Base-by-base conservation (phyloP, 2,113 vertebrate genomes). In the Pelvicachromis taeniatus region DNA sequence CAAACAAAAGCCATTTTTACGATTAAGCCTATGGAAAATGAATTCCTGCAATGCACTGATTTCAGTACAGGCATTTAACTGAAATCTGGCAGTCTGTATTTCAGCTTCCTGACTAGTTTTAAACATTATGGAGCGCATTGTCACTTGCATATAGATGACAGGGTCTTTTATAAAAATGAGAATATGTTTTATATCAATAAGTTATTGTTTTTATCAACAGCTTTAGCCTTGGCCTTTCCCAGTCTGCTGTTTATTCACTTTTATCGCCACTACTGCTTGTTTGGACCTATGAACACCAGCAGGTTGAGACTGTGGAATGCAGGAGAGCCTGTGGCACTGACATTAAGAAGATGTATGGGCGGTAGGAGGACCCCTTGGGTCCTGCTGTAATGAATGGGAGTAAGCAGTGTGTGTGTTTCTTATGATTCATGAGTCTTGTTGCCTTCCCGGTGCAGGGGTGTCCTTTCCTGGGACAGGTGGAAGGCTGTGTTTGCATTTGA, bases 381-480 rank as follows among this genome's bases (percentile, higher is more conserved):
- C 5, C 63, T 29, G 77, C 73, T 89, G 68, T 91, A 90, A 92
- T 89, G 86, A 94, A 95, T 92, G 88, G 75, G 81, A 58, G 80
- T 85, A 80, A 91, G 88, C 55, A 77, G 54, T 87, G 78, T 89
- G 68, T 89, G 79, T 90, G 80, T 84, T 80, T 92, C 19, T 91
- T 50, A 89, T 85, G 91, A 95, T 94, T 89, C 86, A 92, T 88
- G 73, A 73, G 59, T 89, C 52, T 85, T 13, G 26, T 81, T 59
- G 9, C 17, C 79, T 56, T 77, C 9, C 73, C 21, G 82, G 23
- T 54, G 78, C 80, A 50, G 12, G 9, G 29, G 42, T 75, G 70
- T 75, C 45, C 45, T 50, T 75, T 75, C 70, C 45, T 75, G 70
- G 70, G 70, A 75, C 2, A 35, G 4, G 33, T 55, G 23, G 63